These are phyloP conservation scores for Fulmarus glacialis DNA, from an alignment of 2,113 vertebrate genomes.

Conservation along the genomic window DNA sequence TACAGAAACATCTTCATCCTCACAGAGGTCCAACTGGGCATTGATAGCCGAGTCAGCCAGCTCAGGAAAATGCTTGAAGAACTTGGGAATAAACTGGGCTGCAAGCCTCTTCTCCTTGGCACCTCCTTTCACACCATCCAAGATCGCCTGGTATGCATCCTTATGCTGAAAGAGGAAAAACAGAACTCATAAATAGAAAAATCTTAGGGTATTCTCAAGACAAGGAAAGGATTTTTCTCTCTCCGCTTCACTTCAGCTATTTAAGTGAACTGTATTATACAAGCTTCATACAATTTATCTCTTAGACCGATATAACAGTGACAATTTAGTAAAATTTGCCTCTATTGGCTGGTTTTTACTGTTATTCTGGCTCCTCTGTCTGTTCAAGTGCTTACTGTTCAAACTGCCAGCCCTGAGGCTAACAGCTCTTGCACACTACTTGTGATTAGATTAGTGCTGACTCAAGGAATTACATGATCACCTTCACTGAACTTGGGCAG, in stretches of 20 bases:
- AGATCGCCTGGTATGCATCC: conserved; percentile 93
- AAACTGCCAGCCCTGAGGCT: neutral
- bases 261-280: neutral
- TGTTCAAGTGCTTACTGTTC: neutral
- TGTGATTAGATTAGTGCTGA: neutral
- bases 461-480: neutral
- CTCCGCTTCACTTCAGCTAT: neutral
- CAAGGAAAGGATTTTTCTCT: neutral
- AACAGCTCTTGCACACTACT: neutral
- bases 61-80: conserved; percentile 97
- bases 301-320: neutral
- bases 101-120: conserved; percentile 96
- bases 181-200: neutral
- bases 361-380: neutral
- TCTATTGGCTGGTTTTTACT: neutral
- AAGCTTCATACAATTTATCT: neutral
- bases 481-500: neutral
- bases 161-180: conserved; percentile 84
- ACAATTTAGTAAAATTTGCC: neutral
- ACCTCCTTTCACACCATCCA: conserved; percentile 96
- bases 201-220: neutral
- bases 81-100: conserved; percentile 98
- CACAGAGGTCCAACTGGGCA: conserved; percentile 95
- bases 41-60: conserved; percentile 95
- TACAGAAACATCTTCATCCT: conserved; percentile 98